phyloP scores from a whole-genome alignment of 2,888 invertebrate species.

The Hymenopus coronatus region DNA sequence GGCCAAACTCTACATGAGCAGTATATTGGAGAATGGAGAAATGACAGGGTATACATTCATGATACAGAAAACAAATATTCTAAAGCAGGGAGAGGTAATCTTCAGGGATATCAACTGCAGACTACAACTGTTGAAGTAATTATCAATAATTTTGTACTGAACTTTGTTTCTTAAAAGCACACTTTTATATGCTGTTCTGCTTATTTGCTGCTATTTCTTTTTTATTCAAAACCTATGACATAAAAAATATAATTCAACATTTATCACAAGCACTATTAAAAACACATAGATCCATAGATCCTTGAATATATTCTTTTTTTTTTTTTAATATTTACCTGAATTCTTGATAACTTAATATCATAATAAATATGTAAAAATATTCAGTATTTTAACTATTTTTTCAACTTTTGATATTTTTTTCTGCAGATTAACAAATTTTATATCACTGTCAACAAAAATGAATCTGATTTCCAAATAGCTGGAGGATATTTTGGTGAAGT shows the following conservation, averaged over 20 bases:
- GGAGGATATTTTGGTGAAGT: slow-evolving; percentile 18
- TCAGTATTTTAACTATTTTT: no score
- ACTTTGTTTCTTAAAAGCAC: no score
- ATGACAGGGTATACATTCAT: neutral
- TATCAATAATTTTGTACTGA: neutral
- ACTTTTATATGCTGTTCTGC: no score
- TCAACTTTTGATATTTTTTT: neutral
- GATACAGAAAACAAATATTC: neutral
- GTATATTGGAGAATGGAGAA: neutral
- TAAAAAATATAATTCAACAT: no score
- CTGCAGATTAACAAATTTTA: slow-evolving; percentile 11
- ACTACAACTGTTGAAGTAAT: slow-evolving; percentile 9
- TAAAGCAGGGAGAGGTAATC: neutral
- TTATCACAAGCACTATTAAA: neutral
- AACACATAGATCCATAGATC: neutral
- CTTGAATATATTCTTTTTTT: neutral
- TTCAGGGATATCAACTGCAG: neutral
- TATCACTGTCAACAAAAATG: neutral
- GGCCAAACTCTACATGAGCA: neutral
- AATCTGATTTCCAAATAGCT: neutral
- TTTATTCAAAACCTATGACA: no score
- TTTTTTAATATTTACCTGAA: no score
- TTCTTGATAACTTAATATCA: no score
- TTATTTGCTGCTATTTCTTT: no score
- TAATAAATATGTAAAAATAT: no score